Percentiles rank a stretch among this genome's conserved stretches.
phyloP scores from a whole-genome alignment of 2,113 vertebrate genomes.

The Cygnus buccinator region DNA sequence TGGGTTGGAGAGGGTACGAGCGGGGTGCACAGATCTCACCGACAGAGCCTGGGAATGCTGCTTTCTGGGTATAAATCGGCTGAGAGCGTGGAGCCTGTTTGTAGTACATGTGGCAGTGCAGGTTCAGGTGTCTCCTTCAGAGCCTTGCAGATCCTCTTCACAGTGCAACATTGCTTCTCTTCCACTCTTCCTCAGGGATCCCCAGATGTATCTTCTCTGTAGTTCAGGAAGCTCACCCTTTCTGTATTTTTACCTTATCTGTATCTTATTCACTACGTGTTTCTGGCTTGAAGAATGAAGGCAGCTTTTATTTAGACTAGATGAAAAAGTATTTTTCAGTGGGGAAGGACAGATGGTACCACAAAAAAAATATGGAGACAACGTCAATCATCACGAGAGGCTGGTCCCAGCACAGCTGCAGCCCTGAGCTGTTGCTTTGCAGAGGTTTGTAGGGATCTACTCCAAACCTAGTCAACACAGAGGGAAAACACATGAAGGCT shows the following conservation, averaged over 20 bases:
- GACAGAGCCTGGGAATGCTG: neutral
- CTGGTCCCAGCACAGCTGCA: neutral
- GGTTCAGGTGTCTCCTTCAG: neutral
- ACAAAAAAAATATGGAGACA: neutral
- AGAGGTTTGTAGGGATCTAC: neutral
- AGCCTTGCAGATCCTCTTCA: neutral
- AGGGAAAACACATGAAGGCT: neutral
- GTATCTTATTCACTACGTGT: rapidly evolving
- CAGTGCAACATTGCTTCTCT: rapidly evolving
- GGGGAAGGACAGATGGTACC: neutral
- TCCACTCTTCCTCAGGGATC: neutral
- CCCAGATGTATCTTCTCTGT: neutral
- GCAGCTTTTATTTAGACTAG: neutral
- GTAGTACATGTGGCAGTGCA: neutral
- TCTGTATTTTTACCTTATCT: neutral
- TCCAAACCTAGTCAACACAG: neutral
- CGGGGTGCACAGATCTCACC: neutral
- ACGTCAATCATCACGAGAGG: neutral
- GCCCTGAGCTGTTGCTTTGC: neutral
- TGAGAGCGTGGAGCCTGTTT: neutral
- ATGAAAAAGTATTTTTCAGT: neutral
- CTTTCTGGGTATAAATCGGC: neutral
- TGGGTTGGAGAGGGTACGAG: neutral
- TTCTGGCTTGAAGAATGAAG: neutral
- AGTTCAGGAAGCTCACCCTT: neutral